phyloP scores from a whole-genome alignment of 2,113 vertebrate genomes.

The Sylvietta virens region DNA sequence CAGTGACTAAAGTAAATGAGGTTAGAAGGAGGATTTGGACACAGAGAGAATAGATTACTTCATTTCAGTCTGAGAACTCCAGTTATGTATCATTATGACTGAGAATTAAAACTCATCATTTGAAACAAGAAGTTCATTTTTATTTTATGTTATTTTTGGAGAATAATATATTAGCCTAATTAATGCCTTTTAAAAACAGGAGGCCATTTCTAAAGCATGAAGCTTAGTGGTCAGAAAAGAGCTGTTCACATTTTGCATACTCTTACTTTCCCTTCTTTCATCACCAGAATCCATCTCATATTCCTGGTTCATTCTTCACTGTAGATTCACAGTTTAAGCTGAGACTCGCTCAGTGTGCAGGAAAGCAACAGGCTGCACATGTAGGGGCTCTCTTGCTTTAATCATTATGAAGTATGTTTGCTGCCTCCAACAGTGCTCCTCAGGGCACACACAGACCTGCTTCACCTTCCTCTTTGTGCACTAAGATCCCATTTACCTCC shows the following conservation, averaged over 20 bases:
- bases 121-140: slow-evolving; percentile 37
- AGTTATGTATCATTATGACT: slow-evolving; percentile 34
- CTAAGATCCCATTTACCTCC: not conserved
- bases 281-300: not conserved
- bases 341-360: not conserved
- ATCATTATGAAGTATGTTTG: not conserved
- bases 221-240: slow-evolving; percentile 17
- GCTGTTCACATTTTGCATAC: not conserved
- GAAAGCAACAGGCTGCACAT: not conserved
- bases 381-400: not conserved
- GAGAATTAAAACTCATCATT: slow-evolving; percentile 47
- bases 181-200: slow-evolving; percentile 52
- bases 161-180: slow-evolving; percentile 21
- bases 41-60: slow-evolving; percentile 15
- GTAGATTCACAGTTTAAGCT: not conserved
- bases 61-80: slow-evolving; percentile 28
- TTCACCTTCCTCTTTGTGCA: not conserved
- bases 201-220: slow-evolving; percentile 54
- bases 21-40: not conserved
- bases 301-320: slow-evolving; percentile 7
- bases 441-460: not conserved
- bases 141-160: not conserved
- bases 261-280: not conserved
- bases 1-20: not conserved
- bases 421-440: not conserved